A percentile compares a stretch with the other conserved stretches of the same genome.
Evolutionary conservation across 2,797 vertebrate species (phyloP).

Genomic region (Cynodonichthys magdalenae): DNA sequence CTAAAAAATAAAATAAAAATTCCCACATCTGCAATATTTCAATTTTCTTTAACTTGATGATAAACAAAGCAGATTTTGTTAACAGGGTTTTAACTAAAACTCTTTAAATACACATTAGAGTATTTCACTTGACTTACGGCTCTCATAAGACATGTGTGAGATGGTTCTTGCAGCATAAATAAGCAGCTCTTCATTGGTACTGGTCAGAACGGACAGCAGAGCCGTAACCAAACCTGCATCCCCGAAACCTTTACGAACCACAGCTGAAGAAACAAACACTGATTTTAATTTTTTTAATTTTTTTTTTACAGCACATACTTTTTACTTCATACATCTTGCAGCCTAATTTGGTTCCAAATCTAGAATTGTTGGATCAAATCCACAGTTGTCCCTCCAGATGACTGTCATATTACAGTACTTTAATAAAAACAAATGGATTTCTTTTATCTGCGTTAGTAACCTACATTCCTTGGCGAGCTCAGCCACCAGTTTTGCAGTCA

Average conservation of each 20-base stretch:
- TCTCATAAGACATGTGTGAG: slow-evolving; percentile 84
- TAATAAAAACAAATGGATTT: neutral
- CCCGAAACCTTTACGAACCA: slow-evolving; percentile 83
- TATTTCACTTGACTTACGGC: slow-evolving; percentile 75
- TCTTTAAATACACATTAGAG: no score
- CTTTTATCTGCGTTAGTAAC: slow-evolving; percentile 28
- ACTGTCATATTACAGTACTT: no score
- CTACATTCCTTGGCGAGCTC: slow-evolving; percentile 87
- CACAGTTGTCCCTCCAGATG: no score
- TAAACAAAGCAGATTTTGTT: no score
- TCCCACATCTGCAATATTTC: no score
- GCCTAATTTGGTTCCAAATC: no score
- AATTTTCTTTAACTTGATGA: no score
- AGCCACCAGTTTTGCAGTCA: slow-evolving; percentile 83
- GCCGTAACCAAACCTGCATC: slow-evolving; percentile 83
- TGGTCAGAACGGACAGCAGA: slow-evolving; percentile 84
- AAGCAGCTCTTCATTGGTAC: slow-evolving; percentile 84
- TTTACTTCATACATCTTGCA: no score
- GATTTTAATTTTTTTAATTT: no score
- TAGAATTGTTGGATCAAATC: no score
- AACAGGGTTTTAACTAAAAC: no score
- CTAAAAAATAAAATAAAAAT: no score
- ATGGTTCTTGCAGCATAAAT: slow-evolving; percentile 81
- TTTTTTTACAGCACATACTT: accelerated
- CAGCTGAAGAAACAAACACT: slow-evolving; percentile 70